Evolutionary conservation across 2,888 invertebrate species (phyloP).

Genomic region (Epirrita christyi): DNA sequence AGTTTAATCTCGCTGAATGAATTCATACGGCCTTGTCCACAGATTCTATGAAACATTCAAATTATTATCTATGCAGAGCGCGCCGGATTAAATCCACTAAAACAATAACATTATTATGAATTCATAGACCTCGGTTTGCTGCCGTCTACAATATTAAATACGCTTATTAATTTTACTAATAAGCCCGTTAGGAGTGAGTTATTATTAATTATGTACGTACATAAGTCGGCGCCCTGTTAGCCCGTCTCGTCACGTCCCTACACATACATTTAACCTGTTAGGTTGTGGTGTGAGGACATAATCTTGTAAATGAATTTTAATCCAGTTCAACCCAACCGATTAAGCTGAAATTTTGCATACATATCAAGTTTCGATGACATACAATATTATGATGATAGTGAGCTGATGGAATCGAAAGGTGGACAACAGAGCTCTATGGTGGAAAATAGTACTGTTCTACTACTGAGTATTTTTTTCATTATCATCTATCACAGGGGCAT

Average conservation of each 20-base stretch:
- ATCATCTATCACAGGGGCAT: no score
- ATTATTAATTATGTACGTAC: constrained; percentile 59
- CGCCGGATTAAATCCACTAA: constrained; percentile 72
- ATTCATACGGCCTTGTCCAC: constrained; percentile 65
- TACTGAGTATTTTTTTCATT: no score
- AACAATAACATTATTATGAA: constrained; percentile 78
- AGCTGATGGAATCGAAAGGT: no score
- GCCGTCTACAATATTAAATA: constrained; percentile 70
- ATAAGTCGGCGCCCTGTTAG: background rate
- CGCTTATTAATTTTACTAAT: constrained; percentile 76
- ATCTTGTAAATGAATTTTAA: no score
- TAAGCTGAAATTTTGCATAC: no score
- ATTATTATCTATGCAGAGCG: constrained; percentile 60
- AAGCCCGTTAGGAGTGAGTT: constrained; percentile 63
- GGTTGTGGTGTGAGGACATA: no score
- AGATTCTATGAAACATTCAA: constrained; percentile 71
- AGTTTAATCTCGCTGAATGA: constrained; percentile 60
- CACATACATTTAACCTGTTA: no score
- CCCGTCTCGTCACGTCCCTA: background rate
- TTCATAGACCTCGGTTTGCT: constrained; percentile 70
- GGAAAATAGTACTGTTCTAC: no score
- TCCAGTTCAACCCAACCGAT: no score
- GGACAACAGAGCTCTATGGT: no score
- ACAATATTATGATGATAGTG: no score
- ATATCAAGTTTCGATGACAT: no score